Conservation (phyloP, 2,113 vertebrate species). For the Strigops habroptila region DNA sequence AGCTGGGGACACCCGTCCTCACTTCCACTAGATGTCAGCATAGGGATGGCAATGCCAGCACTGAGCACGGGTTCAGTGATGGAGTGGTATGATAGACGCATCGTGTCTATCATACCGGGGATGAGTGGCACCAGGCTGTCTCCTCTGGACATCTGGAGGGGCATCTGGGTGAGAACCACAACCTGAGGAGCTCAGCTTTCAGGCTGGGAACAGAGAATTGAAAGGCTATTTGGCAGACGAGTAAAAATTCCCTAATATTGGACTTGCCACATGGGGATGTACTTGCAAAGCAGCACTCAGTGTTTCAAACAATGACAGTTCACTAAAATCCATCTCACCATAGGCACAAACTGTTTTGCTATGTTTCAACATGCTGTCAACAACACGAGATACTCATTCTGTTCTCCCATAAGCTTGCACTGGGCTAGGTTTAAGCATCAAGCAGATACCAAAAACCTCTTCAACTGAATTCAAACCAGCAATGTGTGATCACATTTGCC, state of each 20-base stretch:
- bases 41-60: neutral
- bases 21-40: conserved; percentile 43
- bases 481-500: neutral
- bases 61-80: rapidly evolving
- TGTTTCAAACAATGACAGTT: neutral
- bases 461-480: neutral
- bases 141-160: neutral
- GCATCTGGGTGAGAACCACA: neutral
- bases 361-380: neutral
- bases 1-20: neutral
- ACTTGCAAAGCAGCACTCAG: neutral
- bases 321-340: neutral
- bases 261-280: rapidly evolving
- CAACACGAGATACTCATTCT: neutral
- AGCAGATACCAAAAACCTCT: neutral
- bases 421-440: neutral
- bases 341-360: neutral
- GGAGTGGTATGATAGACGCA: neutral
- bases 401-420: neutral
- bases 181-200: neutral
- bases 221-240: neutral
- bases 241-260: neutral
- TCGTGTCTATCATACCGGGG: no score
- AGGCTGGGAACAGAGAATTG: neutral
- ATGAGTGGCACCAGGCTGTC: rapidly evolving